Evolutionary conservation across 2,888 invertebrate species (phyloP), one percentile per base, ranked within the genome.

Genomic region (Pocota personata): DNA sequence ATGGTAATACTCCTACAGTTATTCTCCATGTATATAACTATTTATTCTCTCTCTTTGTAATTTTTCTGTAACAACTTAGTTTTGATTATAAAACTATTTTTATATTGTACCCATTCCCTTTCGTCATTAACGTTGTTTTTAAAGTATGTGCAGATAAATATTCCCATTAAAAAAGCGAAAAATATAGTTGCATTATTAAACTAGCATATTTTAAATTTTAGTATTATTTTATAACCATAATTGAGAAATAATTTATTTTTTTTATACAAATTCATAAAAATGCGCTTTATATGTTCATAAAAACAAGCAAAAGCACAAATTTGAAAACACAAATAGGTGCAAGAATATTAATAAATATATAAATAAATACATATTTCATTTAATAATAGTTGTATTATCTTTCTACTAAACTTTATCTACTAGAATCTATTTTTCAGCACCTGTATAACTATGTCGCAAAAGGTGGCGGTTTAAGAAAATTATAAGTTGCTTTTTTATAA

Each of bases 261-360:
- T 76, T 57, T 76, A 76, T 67, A 76, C 67, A 76, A 76, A 37
- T 30, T 67, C 27, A 77, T 60, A 67, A 50, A 62, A 43, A 77
- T 67, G 37, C 64, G 77, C 77, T 77, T 69, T 69, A 60, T n/a
- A 60, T 69, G 58, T 77, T 77, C 37, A 40, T 40, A 57, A 50
- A 67, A 58, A 21, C 48, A 58, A 67, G 60, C 21, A 69, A 30
- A 60, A 69, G 60, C 77, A 77, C 77, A 77, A 77, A 76, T 58
- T 66, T 58, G 32, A 76, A 48, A 37, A 32, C 37, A 40, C 37
- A 67, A 48, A 52, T 58, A 66, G 69, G 69, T 77, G 77, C 69
- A 62, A 77, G 77, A 50, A 40, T 43, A 77, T 62, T 60, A 52
- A 77, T 43, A 50, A 66, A 71, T n/a, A n/a, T n/a, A n/a, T 48